A percentile compares a stretch with the other conserved stretches of the same genome.
These are phyloP conservation scores for Perizoma flavofasciatum DNA, from an alignment of 2,888 invertebrate genomes.

Conservation along the genomic window DNA sequence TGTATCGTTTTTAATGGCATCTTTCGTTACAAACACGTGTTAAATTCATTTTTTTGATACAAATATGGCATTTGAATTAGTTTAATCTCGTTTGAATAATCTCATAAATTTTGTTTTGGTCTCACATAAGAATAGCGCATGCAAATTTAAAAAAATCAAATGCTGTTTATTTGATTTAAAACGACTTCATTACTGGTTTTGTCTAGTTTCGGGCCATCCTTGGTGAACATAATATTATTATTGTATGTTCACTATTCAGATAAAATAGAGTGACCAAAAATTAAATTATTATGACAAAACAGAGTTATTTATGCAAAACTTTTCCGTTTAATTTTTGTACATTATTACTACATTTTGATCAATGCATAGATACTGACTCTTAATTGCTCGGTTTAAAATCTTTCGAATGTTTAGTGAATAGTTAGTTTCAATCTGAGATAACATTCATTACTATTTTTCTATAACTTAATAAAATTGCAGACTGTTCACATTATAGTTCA, in stretches of 20 bases:
- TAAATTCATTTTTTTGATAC: not conserved
- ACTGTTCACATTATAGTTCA: too few relatives aligned
- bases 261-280: conserved; percentile 29
- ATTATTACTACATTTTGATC: too few relatives aligned
- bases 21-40: conserved; percentile 8
- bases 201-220: conserved; percentile 41
- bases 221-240: conserved; percentile 46
- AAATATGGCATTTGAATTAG: conserved; percentile 2
- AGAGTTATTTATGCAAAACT: too few relatives aligned
- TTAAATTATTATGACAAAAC: not conserved
- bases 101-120: conserved; percentile 3
- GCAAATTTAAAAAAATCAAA: conserved; percentile 2
- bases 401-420: not conserved
- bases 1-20: conserved; percentile 13
- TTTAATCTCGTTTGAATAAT: conserved; percentile 10
- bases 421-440: too few relatives aligned
- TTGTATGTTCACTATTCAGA: too few relatives aligned
- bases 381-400: not conserved
- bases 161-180: conserved; percentile 11
- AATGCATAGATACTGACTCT: too few relatives aligned
- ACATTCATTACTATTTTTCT: too few relatives aligned
- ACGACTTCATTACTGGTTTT: conserved; percentile 23
- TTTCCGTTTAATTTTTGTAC: too few relatives aligned
- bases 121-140: conserved; percentile 3
- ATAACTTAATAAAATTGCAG: too few relatives aligned